phyloP scores from a whole-genome alignment of 2,888 invertebrate species.

The Sericinus montela region DNA sequence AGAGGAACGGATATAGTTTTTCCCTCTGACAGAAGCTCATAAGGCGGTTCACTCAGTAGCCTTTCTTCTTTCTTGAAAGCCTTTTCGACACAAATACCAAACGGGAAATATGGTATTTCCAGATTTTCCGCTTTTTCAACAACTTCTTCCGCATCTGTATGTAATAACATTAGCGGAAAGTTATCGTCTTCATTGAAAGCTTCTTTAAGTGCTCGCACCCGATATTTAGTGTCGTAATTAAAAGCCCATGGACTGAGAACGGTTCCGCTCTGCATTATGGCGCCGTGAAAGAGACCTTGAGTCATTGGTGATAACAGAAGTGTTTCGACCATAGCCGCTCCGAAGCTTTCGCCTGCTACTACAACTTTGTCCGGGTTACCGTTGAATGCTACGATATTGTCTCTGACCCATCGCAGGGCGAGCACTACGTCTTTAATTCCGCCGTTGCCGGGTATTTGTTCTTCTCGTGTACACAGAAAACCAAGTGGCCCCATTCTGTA shows the following conservation, averaged over 20 bases:
- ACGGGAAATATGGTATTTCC: conserved; percentile 52
- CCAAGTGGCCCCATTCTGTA: conserved; percentile 55
- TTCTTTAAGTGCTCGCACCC: conserved; percentile 38
- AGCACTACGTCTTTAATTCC: conserved; percentile 59
- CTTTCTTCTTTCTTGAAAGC: conserved; percentile 48
- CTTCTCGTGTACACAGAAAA: conserved; percentile 53
- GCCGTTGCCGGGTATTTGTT: conserved; percentile 59
- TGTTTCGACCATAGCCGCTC: conserved; percentile 61
- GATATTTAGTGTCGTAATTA: conserved; percentile 53
- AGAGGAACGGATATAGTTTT: conserved; percentile 44
- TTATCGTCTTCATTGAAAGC: conserved; percentile 30
- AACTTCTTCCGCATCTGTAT: conserved; percentile 37
- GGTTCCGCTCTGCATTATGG: conserved; percentile 63
- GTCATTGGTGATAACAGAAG: conserved; percentile 47
- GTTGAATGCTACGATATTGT: conserved; percentile 64
- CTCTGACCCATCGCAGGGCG: conserved; percentile 62
- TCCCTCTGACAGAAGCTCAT: conserved; percentile 38
- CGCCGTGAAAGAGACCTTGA: conserved; percentile 53
- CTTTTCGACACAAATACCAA: conserved; percentile 57
- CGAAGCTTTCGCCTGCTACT: conserved; percentile 59
- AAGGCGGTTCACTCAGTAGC: conserved; percentile 49
- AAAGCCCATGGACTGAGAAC: conserved; percentile 61
- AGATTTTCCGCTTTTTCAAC: conserved; percentile 39
- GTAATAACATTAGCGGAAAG: conserved; percentile 27
- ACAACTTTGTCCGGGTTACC: conserved; percentile 59